These are phyloP conservation scores for Drosophila borealis DNA, from an alignment of 2,888 invertebrate species.

Conservation along the genomic window DNA sequence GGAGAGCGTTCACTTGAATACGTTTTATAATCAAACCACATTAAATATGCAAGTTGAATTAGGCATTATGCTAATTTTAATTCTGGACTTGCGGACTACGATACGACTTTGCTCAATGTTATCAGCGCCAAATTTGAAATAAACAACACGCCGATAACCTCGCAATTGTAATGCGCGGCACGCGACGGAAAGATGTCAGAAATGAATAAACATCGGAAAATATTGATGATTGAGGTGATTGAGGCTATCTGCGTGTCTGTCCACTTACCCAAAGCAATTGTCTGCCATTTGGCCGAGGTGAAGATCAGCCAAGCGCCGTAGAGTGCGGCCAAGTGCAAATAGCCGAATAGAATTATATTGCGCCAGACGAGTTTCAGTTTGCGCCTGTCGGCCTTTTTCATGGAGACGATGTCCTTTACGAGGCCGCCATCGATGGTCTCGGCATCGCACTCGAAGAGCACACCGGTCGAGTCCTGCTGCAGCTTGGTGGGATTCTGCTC, in stretches of 20 bases:
- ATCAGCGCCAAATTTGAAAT: constrained; percentile 54
- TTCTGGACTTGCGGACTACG: constrained; percentile 6
- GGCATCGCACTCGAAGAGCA: constrained; percentile 88
- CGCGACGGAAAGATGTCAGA: constrained; percentile 48
- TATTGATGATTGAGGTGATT: constrained; percentile 16
- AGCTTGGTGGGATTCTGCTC: constrained; percentile 73
- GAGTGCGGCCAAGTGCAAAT: constrained; percentile 90
- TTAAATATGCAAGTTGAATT: neutral
- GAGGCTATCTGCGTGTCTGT: neutral
- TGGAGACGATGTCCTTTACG: constrained; percentile 86
- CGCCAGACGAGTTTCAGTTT: constrained; percentile 91
- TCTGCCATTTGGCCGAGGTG: constrained; percentile 90
- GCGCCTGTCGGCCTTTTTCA: constrained; percentile 87
- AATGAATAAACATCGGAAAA: constrained; percentile 1
- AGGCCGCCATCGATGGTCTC: constrained; percentile 88
- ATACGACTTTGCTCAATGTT: constrained; percentile 56
- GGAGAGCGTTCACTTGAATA: too few species aligned
- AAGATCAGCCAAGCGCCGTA: constrained; percentile 91
- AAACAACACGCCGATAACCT: constrained; percentile 60
- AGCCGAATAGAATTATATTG: constrained; percentile 91
- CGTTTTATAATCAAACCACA: neutral
- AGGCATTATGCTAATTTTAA: constrained; percentile 13
- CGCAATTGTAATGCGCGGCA: constrained; percentile 45
- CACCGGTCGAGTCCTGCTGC: constrained; percentile 85
- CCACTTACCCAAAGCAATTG: constrained; percentile 90